Conservation (phyloP, 2,113 vertebrate genomes). For the Cricetomys ansorgei region DNA sequence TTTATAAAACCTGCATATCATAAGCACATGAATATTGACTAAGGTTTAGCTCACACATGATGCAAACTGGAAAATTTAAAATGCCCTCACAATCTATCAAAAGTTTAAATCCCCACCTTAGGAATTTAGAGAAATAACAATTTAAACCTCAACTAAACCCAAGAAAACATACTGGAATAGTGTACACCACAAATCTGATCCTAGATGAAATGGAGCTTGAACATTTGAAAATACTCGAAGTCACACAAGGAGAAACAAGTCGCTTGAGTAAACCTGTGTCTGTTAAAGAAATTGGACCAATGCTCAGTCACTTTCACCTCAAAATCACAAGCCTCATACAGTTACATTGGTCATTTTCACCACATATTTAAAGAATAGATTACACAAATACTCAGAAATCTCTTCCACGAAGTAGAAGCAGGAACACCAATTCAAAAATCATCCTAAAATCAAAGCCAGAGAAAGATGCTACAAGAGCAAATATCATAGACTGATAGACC, state of each 20-base stretch:
- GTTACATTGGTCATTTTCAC: not conserved
- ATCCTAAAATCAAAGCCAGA: not conserved
- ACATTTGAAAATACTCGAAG: not conserved
- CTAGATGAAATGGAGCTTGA: not conserved
- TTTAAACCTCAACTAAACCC: not conserved
- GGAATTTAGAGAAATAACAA: not conserved
- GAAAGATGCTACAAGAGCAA: not conserved
- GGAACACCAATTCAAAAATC: not conserved
- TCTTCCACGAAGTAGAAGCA: not conserved
- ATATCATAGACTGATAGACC: not conserved
- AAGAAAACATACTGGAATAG: not conserved
- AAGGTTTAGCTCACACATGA: not conserved
- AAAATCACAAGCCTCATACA: not conserved
- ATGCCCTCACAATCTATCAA: not conserved
- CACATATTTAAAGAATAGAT: not conserved
- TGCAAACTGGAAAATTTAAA: not conserved
- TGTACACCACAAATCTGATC: not conserved
- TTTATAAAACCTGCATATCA: not conserved
- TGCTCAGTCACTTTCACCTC: not conserved
- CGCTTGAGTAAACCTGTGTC: not conserved
- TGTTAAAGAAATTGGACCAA: not conserved
- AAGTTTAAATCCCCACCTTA: not conserved
- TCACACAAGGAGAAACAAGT: not conserved
- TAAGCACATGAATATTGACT: not conserved
- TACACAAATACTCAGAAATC: not conserved